Conservation (phyloP, 1,140 invertebrate genomes). For the Micrasema longulum region DNA sequence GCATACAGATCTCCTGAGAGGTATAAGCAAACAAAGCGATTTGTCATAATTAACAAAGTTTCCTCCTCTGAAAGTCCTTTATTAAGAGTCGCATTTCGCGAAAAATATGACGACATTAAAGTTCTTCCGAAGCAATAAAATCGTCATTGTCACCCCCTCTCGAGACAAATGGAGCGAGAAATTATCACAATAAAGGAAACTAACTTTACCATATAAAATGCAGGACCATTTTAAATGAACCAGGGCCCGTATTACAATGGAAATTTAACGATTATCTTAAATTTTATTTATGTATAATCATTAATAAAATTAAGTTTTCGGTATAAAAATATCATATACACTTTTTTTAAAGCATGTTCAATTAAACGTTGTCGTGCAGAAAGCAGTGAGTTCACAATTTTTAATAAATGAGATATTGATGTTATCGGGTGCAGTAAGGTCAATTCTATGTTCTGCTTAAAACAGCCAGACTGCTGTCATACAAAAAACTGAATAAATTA, state of each 20-base stretch:
- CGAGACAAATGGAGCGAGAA: constrained; percentile 44
- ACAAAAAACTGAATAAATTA: too few species aligned
- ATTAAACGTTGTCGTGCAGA: not conserved
- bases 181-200: constrained; percentile 48
- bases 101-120: constrained; percentile 5
- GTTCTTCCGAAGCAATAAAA: not conserved
- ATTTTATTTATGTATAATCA: not conserved
- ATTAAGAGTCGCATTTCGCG: too few species aligned
- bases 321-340: not conserved
- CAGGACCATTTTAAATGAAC: constrained; percentile 10
- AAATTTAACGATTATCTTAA: not conserved
- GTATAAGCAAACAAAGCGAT: too few species aligned
- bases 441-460: too few species aligned
- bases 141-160: constrained; percentile 15
- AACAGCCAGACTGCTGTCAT: too few species aligned
- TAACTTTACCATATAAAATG: constrained; percentile 35
- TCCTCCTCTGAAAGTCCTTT: too few species aligned
- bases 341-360: not conserved
- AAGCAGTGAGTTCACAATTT: too few species aligned
- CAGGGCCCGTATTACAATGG: not conserved
- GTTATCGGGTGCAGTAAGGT: too few species aligned
- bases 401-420: too few species aligned
- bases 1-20: too few species aligned
- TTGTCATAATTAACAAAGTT: too few species aligned
- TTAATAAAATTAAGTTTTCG: too few species aligned